phyloP scores from a whole-genome alignment of 2,113 vertebrate genomes.

The Pituophis catenifer region DNA sequence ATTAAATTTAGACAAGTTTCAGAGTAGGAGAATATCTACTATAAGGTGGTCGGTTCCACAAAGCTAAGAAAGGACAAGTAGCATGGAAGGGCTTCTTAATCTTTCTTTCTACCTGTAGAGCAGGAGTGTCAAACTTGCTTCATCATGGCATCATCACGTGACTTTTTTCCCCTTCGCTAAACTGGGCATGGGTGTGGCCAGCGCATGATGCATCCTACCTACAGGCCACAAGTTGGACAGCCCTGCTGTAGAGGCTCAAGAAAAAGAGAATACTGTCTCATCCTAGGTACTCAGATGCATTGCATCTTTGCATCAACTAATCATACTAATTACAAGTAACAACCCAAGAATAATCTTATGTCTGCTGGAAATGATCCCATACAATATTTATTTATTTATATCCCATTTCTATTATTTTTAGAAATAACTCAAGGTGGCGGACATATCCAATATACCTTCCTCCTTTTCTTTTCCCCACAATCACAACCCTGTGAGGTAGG shows the following conservation, averaged over 20 bases:
- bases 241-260: not conserved
- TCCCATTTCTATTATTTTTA: too few relatives aligned
- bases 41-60: not conserved
- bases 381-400: not conserved
- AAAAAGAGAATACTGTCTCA: not conserved
- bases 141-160: too few relatives aligned
- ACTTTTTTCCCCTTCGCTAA: too few relatives aligned
- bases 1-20: not conserved
- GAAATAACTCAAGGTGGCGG: too few relatives aligned
- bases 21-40: not conserved
- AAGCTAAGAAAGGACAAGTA: not conserved
- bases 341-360: not conserved
- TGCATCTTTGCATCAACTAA: not conserved
- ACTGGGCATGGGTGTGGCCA: too few relatives aligned
- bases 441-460: too few relatives aligned
- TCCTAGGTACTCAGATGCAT: not conserved
- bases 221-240: too few relatives aligned
- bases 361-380: not conserved
- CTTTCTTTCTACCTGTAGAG: not conserved
- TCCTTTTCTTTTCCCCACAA: not conserved
- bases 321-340: not conserved
- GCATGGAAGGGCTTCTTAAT: not conserved
- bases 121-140: too few relatives aligned
- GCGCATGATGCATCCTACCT: too few relatives aligned
- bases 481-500: not conserved